Conservation (phyloP, 2,113 vertebrate genomes). For the Ptyas mucosa region DNA sequence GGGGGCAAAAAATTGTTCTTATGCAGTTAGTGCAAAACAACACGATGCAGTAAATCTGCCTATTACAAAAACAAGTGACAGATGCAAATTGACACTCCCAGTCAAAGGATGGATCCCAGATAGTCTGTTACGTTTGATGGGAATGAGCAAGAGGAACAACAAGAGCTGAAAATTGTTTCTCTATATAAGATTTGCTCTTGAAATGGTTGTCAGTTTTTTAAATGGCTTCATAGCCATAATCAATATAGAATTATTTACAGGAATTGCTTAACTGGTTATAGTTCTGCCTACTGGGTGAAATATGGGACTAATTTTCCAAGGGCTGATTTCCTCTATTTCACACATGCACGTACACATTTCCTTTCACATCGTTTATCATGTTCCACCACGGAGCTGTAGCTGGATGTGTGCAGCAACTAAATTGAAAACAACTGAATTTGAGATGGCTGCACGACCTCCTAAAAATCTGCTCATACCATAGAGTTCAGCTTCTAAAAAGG, state of each 20-base stretch:
- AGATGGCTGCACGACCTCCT: not conserved
- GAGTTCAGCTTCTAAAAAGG: not conserved
- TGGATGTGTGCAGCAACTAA: not conserved
- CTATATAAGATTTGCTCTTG: not conserved
- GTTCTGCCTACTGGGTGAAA: not conserved
- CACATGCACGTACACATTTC: not conserved
- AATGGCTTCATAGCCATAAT: not conserved
- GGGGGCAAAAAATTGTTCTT: not conserved
- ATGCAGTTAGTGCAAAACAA: not conserved
- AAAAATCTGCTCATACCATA: not conserved
- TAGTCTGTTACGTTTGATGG: not conserved
- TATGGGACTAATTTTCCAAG: not conserved
- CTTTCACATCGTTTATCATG: not conserved
- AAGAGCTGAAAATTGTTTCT: not conserved
- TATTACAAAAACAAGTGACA: not conserved
- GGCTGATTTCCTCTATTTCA: not conserved
- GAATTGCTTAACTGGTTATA: not conserved
- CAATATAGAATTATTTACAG: not conserved
- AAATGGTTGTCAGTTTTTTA: not conserved
- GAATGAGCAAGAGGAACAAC: not conserved
- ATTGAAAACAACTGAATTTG: not conserved
- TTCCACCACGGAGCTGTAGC: not conserved
- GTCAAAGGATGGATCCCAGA: not conserved
- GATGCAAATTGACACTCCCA: not conserved
- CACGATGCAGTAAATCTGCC: not conserved